Evolutionary conservation across 2,888 invertebrate species (phyloP), one percentile per base, ranked within the genome.

Genomic region (Euphydryas editha): DNA sequence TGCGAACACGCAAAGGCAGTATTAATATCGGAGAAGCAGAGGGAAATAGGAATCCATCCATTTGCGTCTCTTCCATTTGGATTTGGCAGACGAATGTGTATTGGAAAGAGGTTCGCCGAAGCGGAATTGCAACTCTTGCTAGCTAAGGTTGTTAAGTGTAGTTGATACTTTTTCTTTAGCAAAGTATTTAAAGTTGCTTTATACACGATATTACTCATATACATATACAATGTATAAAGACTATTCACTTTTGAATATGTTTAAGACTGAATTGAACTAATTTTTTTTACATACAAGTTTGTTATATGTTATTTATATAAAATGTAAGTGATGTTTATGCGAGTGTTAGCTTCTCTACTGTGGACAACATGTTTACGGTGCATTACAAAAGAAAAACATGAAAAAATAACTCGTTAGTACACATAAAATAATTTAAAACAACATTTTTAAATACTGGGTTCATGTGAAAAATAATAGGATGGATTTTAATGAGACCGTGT

Each of bases 31-130:
- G 81, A 80, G 68, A 87, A 81, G 73, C 92, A 92, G 87, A 94
- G 78, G 93, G 94, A 93, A 78, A 76, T 86, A n/a, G 92, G 92
- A 56, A 95, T 95, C 66, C 96, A 96, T 85, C 96, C 96, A 36
- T 96, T 95, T 81, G 95, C 95, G 0, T 95, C 95, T 60, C 90
- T 96, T 69, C 96, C 96, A 13, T 96, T 96, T 85, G 96, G 96
- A 8, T 96, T 95, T 81, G 96, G 96, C 1, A 93, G 96, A 65
- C 92, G 96, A 72, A 96, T 96, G 92, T 96, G 96, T 84, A 92
- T 96, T 76, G 97, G 97, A 58, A 94, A 96, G 76, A 91, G 97
- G 78, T 96, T 97, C 84, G 97, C 97, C 18, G 97, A 97, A 87
- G 95, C 95, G 59, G 97, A 97, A 86, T 86, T 97, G 75, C 95